Evolutionary conservation across 2,888 invertebrate species (phyloP), one percentile per base, ranked within the genome.

Genomic region (Lochmaea crataegi): DNA sequence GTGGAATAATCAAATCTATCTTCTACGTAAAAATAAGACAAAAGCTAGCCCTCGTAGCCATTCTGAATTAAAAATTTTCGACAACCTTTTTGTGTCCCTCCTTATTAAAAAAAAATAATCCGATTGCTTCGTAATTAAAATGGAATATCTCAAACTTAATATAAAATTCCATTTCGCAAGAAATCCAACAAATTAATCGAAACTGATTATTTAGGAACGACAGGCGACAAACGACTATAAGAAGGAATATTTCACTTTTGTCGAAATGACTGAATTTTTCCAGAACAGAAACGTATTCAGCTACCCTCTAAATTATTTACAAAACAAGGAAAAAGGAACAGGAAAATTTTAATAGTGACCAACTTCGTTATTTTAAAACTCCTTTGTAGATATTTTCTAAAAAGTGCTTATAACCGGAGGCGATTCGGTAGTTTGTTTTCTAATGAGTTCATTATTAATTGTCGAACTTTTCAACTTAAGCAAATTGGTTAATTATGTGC

Each of bases 171-270:
- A 53, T 53, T 53, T 53, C 3, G 9, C 9, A 53, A 53, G 53
- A 53, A 53, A 18, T 53, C 18, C 6, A 53, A 53, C 18, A 53
- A 53, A 53, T 18, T 18, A 53, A 53, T 53, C 53, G 53, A 2
- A 10, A 9, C 18, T 53, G 53, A 53, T 53, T 18, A 48, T 48
- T 48, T 48, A n/a, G n/a, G 48, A 48, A 48, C n/a, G 14, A 48
- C n/a, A 48, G n/a, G n/a, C 48, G 48, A 48, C 48, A 14, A 48
- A 48, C 48, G n/a, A n/a, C n/a, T 48, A 53, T 53, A 53, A n/a
- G 51, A 7, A 53, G 16, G 9, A 16, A 53, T 53, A 53, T 53
- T 53, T 53, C 53, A 53, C 18, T 53, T 16, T 53, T 9, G 6
- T 14, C 48, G 48, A n/a, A 48, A 48, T 14, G 53, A 53, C 53